Evolutionary conservation across 2,888 invertebrate species (phyloP), one percentile per base, ranked within the genome.

Genomic region (Ametastegia equiseti): DNA sequence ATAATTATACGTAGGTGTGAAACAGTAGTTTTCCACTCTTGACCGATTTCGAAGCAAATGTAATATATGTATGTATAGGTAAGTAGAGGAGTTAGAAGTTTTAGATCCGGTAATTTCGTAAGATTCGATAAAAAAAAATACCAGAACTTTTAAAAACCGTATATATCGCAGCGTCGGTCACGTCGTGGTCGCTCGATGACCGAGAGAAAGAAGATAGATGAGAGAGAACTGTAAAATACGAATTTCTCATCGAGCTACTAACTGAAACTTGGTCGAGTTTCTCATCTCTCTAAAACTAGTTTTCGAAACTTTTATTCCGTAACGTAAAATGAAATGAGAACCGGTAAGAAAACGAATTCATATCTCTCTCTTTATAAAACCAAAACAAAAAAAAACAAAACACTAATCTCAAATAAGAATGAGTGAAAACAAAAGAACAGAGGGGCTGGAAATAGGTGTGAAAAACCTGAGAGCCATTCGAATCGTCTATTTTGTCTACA

Each of bases 221-320:
- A n/a, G n/a, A n/a, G n/a, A n/a, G n/a, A n/a, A n/a, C n/a, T n/a
- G n/a, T n/a, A n/a, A n/a, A n/a, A n/a, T n/a, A n/a, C 54, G 54
- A 54, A 54, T 54, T 54, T 54, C 54, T 54, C 54, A 54, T 54
- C 54, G 23, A 11, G 23, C 23, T 54, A 54, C 54, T 23, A 11
- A 11, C 23, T 54, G 23, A 23, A 23, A 63, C 63, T n/a, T 33
- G 69, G 42, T 45, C 69, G 45, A 42, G 69, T 69, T 69, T 69
- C 69, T 69, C 69, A 23, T 13, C 39, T 69, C 19, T 1, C 11
- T 42, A 42, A 42, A 54, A 23, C 54, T 9, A 6, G 54, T 54
- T 54, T 3, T 54, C 15, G 23, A 3, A 54, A 54, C 23, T 54
- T 23, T 54, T 54, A 23, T 11, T 23, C 11, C 11, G 11, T n/a